phyloP scores from a whole-genome alignment of 2,797 vertebrate genomes.

The Hirundo rustica region DNA sequence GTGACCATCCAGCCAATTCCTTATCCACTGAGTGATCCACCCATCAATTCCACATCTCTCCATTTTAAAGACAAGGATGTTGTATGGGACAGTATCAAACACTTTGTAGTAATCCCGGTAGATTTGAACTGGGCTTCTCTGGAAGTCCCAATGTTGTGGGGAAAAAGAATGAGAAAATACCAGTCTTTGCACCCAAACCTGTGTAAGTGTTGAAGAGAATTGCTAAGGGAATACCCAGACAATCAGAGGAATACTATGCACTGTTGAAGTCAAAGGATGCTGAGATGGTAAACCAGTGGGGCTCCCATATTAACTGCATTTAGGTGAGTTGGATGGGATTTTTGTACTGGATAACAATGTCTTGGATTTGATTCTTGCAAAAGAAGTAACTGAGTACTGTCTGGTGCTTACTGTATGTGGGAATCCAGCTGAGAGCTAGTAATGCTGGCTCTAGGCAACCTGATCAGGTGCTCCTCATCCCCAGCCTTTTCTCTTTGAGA shows the following conservation, averaged over 20 bases:
- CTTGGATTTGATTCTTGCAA: not conserved
- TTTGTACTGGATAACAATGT: not conserved
- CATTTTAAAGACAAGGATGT: not conserved
- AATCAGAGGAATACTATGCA: not conserved
- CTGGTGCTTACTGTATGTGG: not conserved
- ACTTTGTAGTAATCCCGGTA: not conserved
- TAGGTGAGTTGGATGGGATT: not conserved
- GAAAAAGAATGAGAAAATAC: not conserved
- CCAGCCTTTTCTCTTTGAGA: not conserved
- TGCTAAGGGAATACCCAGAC: not conserved
- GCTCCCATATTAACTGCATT: not conserved
- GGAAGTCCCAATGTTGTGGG: not conserved
- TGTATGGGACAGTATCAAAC: not conserved
- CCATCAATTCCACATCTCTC: not conserved
- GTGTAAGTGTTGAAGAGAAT: not conserved
- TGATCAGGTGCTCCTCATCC: not conserved
- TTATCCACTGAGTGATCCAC: not conserved
- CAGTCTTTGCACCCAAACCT: not conserved
- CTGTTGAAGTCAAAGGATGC: not conserved
- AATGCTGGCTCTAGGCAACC: not conserved
- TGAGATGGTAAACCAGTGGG: not conserved
- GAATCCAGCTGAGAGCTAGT: not conserved
- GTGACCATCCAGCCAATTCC: not conserved
- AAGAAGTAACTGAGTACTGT: not conserved
- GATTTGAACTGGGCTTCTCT: not conserved